Conservation (phyloP, 2,113 vertebrate species). For the Takifugu bimaculatus region DNA sequence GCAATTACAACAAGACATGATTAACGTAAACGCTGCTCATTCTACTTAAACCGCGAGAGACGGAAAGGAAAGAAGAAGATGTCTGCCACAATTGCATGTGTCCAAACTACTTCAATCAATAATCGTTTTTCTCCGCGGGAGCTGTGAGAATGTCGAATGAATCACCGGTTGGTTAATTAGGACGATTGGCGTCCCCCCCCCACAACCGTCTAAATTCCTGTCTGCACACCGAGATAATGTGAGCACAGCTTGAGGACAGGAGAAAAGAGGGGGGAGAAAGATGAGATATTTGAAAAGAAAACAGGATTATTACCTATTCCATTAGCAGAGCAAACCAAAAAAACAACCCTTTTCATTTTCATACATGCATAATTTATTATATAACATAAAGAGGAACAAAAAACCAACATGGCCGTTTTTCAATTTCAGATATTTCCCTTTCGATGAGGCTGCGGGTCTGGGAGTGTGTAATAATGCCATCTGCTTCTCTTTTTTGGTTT, state of each 20-base stretch:
- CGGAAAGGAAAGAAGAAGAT: slow-evolving; percentile 33
- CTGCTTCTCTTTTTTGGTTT: slow-evolving; percentile 29
- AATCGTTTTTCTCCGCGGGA: slow-evolving; percentile 46
- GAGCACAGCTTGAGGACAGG: slow-evolving; percentile 41
- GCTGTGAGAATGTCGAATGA: slow-evolving; percentile 53
- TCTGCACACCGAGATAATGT: slow-evolving; percentile 55
- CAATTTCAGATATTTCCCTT: slow-evolving; percentile 46
- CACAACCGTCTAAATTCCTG: slow-evolving; percentile 36
- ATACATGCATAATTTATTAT: slow-evolving; percentile 47
- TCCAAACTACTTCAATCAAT: slow-evolving; percentile 67
- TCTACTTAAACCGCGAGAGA: slow-evolving; percentile 52
- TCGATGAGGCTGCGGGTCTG: slow-evolving; percentile 15
- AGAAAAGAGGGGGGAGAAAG: slow-evolving; percentile 2
- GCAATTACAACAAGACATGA: slow-evolving; percentile 73
- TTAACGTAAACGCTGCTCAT: slow-evolving; percentile 63
- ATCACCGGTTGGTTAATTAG: slow-evolving; percentile 63
- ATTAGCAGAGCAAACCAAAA: slow-evolving; percentile 37
- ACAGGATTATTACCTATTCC: slow-evolving; percentile 51
- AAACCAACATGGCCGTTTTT: slow-evolving; percentile 19
- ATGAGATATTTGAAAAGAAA: slow-evolving; percentile 36
- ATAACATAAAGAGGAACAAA: slow-evolving; percentile 31
- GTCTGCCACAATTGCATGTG: slow-evolving; percentile 34
- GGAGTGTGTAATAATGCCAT: slow-evolving; percentile 20
- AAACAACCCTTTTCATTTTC: slow-evolving; percentile 22
- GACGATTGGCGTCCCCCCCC: slow-evolving; percentile 47